A percentile compares a stretch with the other conserved stretches of the same genome.
These are phyloP conservation scores for Tipula confusa DNA, from an alignment of 2,888 invertebrate genomes.

Conservation along the genomic window DNA sequence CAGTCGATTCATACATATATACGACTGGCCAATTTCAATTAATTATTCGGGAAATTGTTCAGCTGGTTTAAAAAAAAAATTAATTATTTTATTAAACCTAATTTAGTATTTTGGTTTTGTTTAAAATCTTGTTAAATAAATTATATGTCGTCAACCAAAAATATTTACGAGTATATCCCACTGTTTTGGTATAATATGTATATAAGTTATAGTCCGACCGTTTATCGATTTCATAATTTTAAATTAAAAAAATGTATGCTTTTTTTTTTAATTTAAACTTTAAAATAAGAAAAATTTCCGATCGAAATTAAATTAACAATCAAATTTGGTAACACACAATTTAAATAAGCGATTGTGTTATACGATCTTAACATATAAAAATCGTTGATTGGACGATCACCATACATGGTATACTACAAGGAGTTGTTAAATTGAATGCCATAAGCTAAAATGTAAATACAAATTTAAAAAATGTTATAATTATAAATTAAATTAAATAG, in stretches of 20 bases:
- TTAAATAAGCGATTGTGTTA: background rate
- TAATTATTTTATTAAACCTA: background rate
- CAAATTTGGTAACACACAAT: background rate
- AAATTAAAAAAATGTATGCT: background rate
- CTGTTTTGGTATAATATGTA: background rate
- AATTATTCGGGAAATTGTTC: background rate
- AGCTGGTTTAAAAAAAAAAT: background rate
- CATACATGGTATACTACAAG: background rate
- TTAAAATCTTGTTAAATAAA: background rate
- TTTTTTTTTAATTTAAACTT: background rate
- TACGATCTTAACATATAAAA: background rate
- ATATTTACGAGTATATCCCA: too few relatives aligned
- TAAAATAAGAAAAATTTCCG: background rate
- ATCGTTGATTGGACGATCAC: background rate
- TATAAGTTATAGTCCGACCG: background rate
- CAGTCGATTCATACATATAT: background rate
- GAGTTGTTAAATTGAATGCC: background rate
- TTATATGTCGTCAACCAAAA: background rate
- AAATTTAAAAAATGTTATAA: background rate
- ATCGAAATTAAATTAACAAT: background rate
- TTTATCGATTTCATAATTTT: background rate
- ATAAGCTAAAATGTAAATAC: background rate
- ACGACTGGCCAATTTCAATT: background rate
- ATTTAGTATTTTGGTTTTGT: background rate
- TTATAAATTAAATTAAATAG: conserved; percentile 3